A percentile compares a stretch with the other conserved stretches of the same genome.
These are phyloP conservation scores for Globodera rostochiensis DNA, from an alignment of 1,140 invertebrate genomes.

Conservation along the genomic window DNA sequence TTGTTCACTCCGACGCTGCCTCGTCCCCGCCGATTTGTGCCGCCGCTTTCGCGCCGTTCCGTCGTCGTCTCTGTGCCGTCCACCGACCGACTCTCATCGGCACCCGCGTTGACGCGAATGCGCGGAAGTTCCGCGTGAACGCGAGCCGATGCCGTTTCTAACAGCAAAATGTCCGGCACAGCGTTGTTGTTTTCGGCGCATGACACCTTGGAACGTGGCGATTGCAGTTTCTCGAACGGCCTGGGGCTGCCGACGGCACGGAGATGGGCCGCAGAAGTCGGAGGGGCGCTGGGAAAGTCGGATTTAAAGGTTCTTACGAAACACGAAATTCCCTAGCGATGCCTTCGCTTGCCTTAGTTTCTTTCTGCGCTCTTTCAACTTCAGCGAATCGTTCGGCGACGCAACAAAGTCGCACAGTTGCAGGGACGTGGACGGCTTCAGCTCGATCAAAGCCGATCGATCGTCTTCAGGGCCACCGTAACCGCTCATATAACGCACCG, in stretches of 20 bases:
- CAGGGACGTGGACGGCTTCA: constrained; percentile 20
- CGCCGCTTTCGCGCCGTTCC: not conserved
- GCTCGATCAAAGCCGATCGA: constrained; percentile 5
- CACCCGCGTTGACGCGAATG: constrained; percentile 2
- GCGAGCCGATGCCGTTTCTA: not conserved
- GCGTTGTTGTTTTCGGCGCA: constrained; percentile 4
- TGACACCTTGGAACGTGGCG: not conserved
- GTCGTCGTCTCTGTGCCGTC: not conserved
- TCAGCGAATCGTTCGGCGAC: constrained; percentile 1
- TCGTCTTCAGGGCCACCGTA: not conserved
- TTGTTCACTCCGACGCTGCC: not conserved
- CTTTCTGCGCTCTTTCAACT: constrained; percentile 1
- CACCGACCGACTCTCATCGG: not conserved
- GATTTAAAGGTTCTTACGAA: too few species aligned
- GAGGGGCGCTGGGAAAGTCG: not conserved
- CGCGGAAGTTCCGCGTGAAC: not conserved
- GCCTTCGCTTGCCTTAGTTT: not conserved
- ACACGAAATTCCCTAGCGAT: not conserved
- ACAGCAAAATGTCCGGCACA: not conserved
- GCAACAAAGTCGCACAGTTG: not conserved
- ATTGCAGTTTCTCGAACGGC: not conserved
- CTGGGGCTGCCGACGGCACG: not conserved
- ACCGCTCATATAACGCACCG: constrained; percentile 14
- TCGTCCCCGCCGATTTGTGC: not conserved
- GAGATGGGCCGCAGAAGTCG: not conserved